Conservation (phyloP, 2,888 invertebrate species). For the Nezara viridula region DNA sequence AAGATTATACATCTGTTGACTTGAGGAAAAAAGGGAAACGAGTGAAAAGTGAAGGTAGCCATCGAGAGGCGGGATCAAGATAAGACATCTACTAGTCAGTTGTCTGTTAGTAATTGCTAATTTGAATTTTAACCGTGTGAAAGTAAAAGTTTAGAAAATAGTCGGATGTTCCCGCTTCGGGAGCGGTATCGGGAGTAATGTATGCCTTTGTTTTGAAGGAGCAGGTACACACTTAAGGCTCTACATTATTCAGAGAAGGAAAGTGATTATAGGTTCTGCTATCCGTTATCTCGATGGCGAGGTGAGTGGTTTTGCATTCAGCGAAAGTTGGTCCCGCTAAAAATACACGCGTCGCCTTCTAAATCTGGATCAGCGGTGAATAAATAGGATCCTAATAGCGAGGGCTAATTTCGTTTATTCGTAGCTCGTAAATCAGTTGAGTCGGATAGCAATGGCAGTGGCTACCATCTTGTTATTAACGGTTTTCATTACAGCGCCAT, state of each 20-base stretch:
- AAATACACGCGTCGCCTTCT: conserved; percentile 26
- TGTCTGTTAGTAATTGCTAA: conserved; percentile 20
- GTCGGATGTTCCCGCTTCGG: neutral
- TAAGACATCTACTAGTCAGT: conserved; percentile 13
- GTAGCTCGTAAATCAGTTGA: neutral
- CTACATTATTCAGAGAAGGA: neutral
- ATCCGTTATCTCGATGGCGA: neutral
- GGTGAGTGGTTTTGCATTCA: neutral
- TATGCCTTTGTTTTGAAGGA: conserved; percentile 11
- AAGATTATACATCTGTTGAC: too few species aligned
- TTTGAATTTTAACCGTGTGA: conserved; percentile 37
- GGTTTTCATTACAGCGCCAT: neutral
- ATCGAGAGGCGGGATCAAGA: neutral
- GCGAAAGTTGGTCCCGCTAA: conserved; percentile 32
- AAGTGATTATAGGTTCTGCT: conserved; percentile 9
- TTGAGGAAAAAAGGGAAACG: neutral
- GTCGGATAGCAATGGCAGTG: neutral
- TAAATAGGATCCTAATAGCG: neutral
- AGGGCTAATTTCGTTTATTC: conserved; percentile 14
- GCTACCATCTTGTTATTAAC: neutral
- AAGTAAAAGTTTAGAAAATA: conserved; percentile 39
- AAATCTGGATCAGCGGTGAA: conserved; percentile 24
- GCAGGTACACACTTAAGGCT: neutral
- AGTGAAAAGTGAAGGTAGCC: neutral
- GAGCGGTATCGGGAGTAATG: conserved; percentile 6